Evolutionary conservation across 2,888 invertebrate genomes (phyloP), one percentile per base, ranked within the genome.

Genomic region (Eupithecia subfuscata): DNA sequence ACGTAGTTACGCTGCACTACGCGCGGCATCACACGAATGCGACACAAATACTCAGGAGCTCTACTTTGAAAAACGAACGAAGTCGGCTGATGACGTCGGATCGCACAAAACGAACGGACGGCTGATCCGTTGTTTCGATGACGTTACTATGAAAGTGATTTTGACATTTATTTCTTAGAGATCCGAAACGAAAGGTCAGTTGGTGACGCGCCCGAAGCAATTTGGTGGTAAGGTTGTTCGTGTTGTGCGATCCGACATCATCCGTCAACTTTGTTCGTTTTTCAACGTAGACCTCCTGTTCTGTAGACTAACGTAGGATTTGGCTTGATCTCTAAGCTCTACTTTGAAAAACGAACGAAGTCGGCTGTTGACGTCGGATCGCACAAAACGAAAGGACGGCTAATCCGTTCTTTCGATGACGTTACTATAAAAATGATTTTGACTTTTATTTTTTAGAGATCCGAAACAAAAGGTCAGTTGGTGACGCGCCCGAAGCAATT

Each of bases 271-370:
- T 18, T 9, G 48, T 48, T 48, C 8, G 48, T 48, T 18, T 48
- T 9, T 48, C 18, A 48, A 48, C n/a, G n/a, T 48, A n/a, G 48
- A 48, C 48, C 48, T 1, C 45, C 48, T 75, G 75, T 77, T 67
- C 37, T 37, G 22, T 34, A 68, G 73, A 76, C 72, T 75, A 71
- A 69, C 76, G 75, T 52, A 75, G 73, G 69, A 74, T 69, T 72
- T 69, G 69, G 79, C 75, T 68, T 80, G 76, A 80, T 78, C 65
- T 67, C n/a, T 65, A n/a, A 48, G 48, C n/a, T 48, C 48, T 48
- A 48, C 48, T 48, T 48, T 48, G n/a, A n/a, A 9, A 48, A 48
- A 48, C 18, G n/a, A 48, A 48, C 48, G 48, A 18, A 48, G 48
- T 7, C 8, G 48, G 8, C 48, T 18, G 1, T 7, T 48, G 18